Conservation (phyloP, 2,888 invertebrate genomes). For the Plusia festucae region DNA sequence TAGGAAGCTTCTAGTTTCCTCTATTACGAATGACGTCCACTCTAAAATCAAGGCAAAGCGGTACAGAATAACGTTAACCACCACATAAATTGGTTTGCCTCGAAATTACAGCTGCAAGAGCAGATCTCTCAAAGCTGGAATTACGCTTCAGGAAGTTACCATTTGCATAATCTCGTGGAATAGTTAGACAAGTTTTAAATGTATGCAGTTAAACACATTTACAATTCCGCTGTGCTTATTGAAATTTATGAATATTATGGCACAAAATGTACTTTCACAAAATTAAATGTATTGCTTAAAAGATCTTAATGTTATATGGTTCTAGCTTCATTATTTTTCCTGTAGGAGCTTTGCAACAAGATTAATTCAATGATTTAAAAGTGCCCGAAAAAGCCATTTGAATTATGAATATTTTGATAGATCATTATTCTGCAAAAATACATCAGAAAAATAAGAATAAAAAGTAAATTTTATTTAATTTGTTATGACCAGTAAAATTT, state of each 20-base stretch:
- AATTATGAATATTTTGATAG: no score
- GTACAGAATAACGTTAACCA: not conserved
- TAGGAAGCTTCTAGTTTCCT: not conserved
- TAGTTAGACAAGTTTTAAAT: conserved; percentile 6
- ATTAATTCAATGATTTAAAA: no score
- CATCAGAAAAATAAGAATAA: no score
- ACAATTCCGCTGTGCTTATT: not conserved
- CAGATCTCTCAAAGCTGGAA: conserved; percentile 1
- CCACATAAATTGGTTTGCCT: not conserved
- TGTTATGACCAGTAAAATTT: no score
- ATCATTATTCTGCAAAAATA: no score
- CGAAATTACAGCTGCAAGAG: not conserved
- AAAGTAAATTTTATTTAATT: no score
- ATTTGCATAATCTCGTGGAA: conserved; percentile 6
- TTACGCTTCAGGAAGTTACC: not conserved
- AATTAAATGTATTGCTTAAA: no score
- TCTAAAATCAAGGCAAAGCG: not conserved
- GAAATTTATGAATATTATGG: conserved; percentile 3
- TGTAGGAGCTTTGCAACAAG: no score
- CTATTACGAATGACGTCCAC: not conserved
- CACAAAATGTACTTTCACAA: not conserved
- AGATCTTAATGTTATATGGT: no score
- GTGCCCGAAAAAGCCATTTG: no score
- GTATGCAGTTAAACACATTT: not conserved
- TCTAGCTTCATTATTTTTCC: no score